Evolutionary conservation across 64 coral and sea anemone genomes (phyloP), one percentile per base, ranked within the genome.

Genomic region (Pocillopora verrucosa): DNA sequence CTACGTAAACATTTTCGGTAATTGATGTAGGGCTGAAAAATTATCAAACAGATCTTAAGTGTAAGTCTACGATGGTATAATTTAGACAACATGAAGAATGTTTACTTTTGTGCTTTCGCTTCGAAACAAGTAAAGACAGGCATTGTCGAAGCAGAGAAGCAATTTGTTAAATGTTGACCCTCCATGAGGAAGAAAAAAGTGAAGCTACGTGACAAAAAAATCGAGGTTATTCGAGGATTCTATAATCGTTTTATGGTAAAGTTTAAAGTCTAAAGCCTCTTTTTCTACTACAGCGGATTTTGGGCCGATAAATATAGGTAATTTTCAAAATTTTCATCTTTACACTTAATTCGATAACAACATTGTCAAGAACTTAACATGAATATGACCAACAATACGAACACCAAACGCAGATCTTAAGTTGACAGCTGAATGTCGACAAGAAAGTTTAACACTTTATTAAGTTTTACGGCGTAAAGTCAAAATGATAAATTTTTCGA

Each of bases 311-410:
- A 51, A 51, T 3, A 51, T 51, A 51, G 41, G 41, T 51, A 51
- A 51, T 51, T 51, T 30, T 51, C 3, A 51, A 51, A 51, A 51
- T 51, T 51, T 51, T 51, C 41, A 7, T 51, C 41, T 51, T 51
- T 51, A 51, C 41, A 51, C 41, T 51, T 51, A 51, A 51, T 51
- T 51, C 36, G 24, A 22, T 26, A 37, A 72, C 20, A 67, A 41
- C 56, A 12, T 11, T 35, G 36, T 30, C 51, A 57, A 84, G 30
- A 11, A 17, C 19, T 11, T 14, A 62, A 72, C 13, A 68, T n/a
- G 37, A 85, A 35, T 59, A 79, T 59, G 24, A 10, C 41, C 30
- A 63, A 81, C 79, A 81, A 81, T 81, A 81, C 59, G 26, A 36
- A 15, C 79, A 81, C 79, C 79, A 35, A 81, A 81, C 25, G 3